Percentiles rank a stretch among this genome's conserved stretches.
Conservation (phyloP, 1,140 invertebrate genomes). For the Anastatus disparis region DNA sequence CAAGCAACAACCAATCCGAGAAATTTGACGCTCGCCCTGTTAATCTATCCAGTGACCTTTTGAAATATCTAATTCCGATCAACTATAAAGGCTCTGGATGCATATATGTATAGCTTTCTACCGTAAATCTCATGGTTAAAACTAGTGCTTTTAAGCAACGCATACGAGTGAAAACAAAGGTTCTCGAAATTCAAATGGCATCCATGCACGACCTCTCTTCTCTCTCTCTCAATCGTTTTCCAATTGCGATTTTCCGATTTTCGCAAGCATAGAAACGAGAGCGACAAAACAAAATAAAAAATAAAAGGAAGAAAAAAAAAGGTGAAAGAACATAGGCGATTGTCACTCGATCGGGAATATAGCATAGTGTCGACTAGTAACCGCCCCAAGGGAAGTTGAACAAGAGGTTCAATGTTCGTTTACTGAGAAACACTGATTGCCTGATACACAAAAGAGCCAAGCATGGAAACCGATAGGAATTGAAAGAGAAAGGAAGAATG, state of each 20-base stretch:
- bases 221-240: not conserved
- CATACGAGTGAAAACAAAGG: not conserved
- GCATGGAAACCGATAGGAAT: not conserved
- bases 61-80: constrained; percentile 4
- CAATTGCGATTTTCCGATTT: constrained; percentile 26
- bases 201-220: not conserved
- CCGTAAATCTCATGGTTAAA: no score
- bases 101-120: no score
- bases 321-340: constrained; percentile 6
- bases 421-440: constrained; percentile 32
- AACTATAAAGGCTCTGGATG: not conserved
- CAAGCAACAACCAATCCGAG: no score
- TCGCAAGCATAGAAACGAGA: not conserved
- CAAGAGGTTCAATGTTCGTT: constrained; percentile 31
- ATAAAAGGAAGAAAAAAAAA: constrained; percentile 11
- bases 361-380: constrained; percentile 27
- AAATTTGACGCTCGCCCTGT: not conserved
- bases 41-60: not conserved
- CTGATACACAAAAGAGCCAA: not conserved
- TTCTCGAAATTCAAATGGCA: constrained; percentile 9
- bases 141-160: no score
- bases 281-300: not conserved
- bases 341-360: constrained; percentile 29
- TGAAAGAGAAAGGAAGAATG: not conserved
- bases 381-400: constrained; percentile 2